Percentiles rank a stretch among this genome's conserved stretches.
These are phyloP conservation scores for Pionites leucogaster DNA, from an alignment of 2,113 vertebrate genomes.

Conservation along the genomic window DNA sequence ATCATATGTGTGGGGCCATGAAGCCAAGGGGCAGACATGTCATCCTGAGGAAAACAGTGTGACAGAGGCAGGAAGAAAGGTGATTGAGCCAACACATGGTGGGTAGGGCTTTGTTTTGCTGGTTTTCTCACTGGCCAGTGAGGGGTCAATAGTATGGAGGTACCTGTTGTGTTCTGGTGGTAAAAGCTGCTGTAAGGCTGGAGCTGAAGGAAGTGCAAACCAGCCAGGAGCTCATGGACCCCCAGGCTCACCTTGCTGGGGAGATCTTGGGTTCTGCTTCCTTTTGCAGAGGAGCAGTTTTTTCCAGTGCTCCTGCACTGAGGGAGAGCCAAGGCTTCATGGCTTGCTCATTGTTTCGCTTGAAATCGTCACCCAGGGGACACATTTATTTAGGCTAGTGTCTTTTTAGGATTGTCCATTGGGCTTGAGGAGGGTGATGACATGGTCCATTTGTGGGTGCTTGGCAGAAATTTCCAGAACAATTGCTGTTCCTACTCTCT, in stretches of 20 bases:
- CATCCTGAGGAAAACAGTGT: neutral
- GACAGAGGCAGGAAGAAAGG: neutral
- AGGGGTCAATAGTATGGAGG: neutral
- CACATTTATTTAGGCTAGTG: neutral
- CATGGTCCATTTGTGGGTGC: neutral
- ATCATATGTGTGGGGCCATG: rapidly evolving
- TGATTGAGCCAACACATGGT: rapidly evolving
- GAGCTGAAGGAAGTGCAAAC: neutral
- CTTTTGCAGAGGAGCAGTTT: neutral
- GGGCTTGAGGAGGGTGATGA: neutral
- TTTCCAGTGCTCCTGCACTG: neutral
- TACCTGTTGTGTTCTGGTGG: neutral
- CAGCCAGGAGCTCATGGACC: neutral
- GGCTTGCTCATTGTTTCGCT: neutral
- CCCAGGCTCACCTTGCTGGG: neutral
- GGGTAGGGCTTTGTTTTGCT: neutral
- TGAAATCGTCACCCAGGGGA: neutral
- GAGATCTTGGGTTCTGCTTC: neutral
- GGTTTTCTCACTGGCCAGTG: neutral
- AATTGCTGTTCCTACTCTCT: neutral
- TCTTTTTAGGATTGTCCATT: neutral
- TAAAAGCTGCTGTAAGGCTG: neutral
- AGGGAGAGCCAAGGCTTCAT: neutral
- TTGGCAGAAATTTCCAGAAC: neutral
- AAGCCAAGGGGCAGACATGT: neutral